Conservation (phyloP, 1,140 invertebrate genomes). For the Brachionus koreanus region DNA sequence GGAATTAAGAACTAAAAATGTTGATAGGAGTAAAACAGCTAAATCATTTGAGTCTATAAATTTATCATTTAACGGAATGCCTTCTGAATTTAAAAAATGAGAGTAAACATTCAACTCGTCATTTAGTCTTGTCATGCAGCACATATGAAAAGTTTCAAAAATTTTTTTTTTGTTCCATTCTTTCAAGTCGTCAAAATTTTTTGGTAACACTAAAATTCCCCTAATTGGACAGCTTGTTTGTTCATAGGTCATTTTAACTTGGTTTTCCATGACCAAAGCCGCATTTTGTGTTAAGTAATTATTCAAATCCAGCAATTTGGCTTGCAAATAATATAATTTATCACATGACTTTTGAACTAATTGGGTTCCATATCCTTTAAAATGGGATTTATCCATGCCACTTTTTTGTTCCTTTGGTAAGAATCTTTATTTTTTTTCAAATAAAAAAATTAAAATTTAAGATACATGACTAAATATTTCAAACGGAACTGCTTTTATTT, state of each 20-base stretch:
- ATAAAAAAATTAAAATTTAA: not conserved
- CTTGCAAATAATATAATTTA: not conserved
- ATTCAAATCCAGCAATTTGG: not conserved
- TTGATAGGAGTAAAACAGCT: not conserved
- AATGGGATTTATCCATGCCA: not conserved
- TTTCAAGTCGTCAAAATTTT: not conserved
- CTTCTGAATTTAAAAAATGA: not conserved
- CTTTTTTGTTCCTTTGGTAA: not conserved
- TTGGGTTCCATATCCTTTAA: not conserved
- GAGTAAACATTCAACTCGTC: not conserved
- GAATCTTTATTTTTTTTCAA: not conserved
- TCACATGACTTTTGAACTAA: not conserved
- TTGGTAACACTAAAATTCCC: not conserved
- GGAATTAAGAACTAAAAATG: not conserved
- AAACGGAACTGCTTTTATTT: conserved; percentile 7
- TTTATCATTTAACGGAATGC: not conserved
- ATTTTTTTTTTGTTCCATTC: not conserved
- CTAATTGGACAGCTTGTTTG: not conserved
- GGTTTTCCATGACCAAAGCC: not conserved
- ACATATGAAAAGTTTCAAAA: not conserved
- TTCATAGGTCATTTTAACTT: not conserved
- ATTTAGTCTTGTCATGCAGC: not conserved
- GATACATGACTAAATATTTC: not conserved
- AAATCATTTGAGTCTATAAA: not conserved
- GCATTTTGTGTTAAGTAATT: not conserved